Conservation (phyloP, 2,113 vertebrate species). For the Phoenicopterus ruber region DNA sequence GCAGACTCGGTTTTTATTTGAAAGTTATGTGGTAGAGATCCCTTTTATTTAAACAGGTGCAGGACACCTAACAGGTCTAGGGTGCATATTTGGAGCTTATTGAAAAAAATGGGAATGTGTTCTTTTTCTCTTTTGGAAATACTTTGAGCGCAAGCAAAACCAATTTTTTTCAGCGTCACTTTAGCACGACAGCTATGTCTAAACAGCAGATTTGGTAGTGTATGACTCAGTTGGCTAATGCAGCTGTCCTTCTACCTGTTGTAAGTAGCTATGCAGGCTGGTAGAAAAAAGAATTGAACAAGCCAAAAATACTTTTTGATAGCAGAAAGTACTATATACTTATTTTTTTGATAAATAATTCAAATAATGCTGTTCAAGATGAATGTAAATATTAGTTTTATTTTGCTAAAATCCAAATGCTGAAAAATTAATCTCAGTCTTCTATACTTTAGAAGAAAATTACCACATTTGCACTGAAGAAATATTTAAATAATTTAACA, state of each 20-base stretch:
- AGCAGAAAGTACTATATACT: background rate
- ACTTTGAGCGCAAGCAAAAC: background rate
- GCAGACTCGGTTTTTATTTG: conserved; percentile 38
- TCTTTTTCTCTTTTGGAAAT: background rate
- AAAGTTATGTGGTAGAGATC: background rate
- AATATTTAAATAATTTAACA: conserved; percentile 56
- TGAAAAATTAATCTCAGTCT: conserved; percentile 13
- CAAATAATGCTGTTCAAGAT: background rate
- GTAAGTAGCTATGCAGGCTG: background rate
- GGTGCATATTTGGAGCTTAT: conserved; percentile 11
- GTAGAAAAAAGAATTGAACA: conserved; percentile 2
- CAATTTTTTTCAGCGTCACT: background rate
- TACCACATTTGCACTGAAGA: conserved; percentile 27
- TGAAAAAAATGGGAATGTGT: background rate
- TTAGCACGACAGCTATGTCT: background rate
- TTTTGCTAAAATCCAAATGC: conserved; percentile 35
- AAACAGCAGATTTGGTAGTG: background rate
- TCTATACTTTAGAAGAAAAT: conserved; percentile 2
- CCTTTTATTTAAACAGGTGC: conserved; percentile 62
- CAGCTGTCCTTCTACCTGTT: background rate
- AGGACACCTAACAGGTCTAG: conserved; percentile 32
- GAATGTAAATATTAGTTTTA: conserved; percentile 33
- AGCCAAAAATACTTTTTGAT: conserved; percentile 22
- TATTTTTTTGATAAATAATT: background rate
- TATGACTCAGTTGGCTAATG: background rate